These are phyloP conservation scores for Ectropis grisescens DNA, from an alignment of 1,140 invertebrate species.

Conservation along the genomic window DNA sequence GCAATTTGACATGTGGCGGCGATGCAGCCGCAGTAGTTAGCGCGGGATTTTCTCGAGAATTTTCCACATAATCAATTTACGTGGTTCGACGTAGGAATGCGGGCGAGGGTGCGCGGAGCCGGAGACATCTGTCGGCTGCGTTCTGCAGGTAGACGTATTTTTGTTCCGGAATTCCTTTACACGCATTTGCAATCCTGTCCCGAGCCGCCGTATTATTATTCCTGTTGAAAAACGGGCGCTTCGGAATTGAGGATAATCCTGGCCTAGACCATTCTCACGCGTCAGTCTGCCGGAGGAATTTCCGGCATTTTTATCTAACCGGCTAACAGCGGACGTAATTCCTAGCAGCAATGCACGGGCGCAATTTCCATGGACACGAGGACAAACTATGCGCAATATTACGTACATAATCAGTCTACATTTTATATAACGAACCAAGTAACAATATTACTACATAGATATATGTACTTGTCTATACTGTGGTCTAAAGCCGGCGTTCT, in stretches of 20 bases:
- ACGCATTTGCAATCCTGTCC: slow-evolving; percentile 57
- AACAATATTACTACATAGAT: no score
- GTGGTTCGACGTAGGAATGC: slow-evolving; percentile 39
- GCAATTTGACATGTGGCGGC: slow-evolving; percentile 30
- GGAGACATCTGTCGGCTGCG: slow-evolving; percentile 38
- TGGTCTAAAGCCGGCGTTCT: no score
- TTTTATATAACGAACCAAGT: no score
- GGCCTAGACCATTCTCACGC: slow-evolving; percentile 19
- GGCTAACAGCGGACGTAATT: slow-evolving; percentile 36
- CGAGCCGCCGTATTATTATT: slow-evolving; percentile 2
- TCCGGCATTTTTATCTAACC: slow-evolving; percentile 23
- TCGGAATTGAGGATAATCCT: no score
- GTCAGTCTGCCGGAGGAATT: slow-evolving; percentile 12
- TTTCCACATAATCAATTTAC: slow-evolving; percentile 62
- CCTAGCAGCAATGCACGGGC: slow-evolving; percentile 19
- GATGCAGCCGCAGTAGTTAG: slow-evolving; percentile 24
- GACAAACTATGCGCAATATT: no score
- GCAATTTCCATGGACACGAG: no score
- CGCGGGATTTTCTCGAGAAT: slow-evolving; percentile 57
- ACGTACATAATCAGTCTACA: no score
- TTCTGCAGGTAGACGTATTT: slow-evolving; percentile 54
- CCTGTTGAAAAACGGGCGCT: no score
- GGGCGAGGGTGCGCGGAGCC: slow-evolving; percentile 12
- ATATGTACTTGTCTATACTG: no score
- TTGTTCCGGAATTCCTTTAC: slow-evolving; percentile 60